phyloP scores from a whole-genome alignment of 2,797 vertebrate genomes.

The Prunella strophiata region DNA sequence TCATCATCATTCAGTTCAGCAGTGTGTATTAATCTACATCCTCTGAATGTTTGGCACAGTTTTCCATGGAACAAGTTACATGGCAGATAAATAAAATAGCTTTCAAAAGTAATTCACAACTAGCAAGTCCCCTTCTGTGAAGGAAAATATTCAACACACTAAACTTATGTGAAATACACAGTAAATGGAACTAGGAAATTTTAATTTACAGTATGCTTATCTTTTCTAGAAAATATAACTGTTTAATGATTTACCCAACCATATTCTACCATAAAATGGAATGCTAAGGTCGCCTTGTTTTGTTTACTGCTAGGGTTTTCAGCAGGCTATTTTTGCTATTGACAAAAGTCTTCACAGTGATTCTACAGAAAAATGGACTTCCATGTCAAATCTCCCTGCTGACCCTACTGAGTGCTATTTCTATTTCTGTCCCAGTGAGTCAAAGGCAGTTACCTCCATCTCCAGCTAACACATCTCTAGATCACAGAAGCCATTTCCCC shows the following conservation, averaged over 20 bases:
- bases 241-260: not conserved
- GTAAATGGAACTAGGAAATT: not conserved
- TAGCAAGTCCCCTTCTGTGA: not conserved
- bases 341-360: not conserved
- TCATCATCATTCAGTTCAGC: not conserved
- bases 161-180: not conserved
- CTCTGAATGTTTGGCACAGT: not conserved
- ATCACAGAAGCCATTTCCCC: not conserved
- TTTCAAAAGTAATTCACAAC: not conserved
- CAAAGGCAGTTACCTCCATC: not conserved
- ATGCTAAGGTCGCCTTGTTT: not conserved
- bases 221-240: not conserved
- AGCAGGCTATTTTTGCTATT: not conserved
- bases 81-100: not conserved
- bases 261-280: not conserved
- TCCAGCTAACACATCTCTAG: not conserved
- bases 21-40: not conserved
- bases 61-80: not conserved
- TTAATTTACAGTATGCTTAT: not conserved
- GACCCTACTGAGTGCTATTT: not conserved
- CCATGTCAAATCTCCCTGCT: not conserved
- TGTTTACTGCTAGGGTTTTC: not conserved
- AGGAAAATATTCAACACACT: not conserved
- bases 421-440: not conserved
- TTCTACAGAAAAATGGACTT: not conserved